Conservation (phyloP, 1,140 invertebrate species). For the Hesperophylax magnus region DNA sequence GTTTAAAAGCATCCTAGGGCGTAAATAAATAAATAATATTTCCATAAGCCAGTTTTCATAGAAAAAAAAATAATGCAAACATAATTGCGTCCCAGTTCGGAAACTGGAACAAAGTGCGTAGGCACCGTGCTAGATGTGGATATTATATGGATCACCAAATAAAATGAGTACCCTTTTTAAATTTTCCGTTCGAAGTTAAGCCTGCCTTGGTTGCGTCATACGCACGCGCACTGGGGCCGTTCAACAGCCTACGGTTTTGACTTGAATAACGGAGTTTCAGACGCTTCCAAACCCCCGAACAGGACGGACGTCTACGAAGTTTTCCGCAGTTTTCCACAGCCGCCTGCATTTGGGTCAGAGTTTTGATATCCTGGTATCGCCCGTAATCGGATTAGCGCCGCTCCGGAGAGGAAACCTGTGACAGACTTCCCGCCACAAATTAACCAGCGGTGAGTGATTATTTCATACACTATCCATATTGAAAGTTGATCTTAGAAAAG, state of each 20-base stretch:
- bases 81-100: too few species aligned
- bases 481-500: background rate
- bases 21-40: too few species aligned
- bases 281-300: constrained; percentile 18
- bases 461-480: constrained; percentile 18
- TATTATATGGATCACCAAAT: too few species aligned
- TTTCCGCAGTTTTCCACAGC: background rate
- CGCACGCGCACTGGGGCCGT: constrained; percentile 18
- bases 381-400: constrained; percentile 8
- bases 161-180: too few species aligned
- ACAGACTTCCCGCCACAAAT: constrained; percentile 6
- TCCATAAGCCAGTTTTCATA: too few species aligned
- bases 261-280: constrained; percentile 1
- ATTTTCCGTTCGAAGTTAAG: background rate
- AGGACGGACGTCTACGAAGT: constrained; percentile 25
- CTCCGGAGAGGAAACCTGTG: background rate
- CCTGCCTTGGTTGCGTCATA: constrained; percentile 42
- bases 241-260: constrained; percentile 12
- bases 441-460: background rate
- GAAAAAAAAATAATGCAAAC: too few species aligned
- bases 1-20: too few species aligned
- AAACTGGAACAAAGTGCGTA: too few species aligned
- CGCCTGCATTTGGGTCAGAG: constrained; percentile 33
- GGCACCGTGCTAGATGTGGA: too few species aligned
- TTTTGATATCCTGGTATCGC: constrained; percentile 13